These are phyloP conservation scores for Metalampra italica DNA, from an alignment of 2,888 invertebrate genomes.

Conservation along the genomic window DNA sequence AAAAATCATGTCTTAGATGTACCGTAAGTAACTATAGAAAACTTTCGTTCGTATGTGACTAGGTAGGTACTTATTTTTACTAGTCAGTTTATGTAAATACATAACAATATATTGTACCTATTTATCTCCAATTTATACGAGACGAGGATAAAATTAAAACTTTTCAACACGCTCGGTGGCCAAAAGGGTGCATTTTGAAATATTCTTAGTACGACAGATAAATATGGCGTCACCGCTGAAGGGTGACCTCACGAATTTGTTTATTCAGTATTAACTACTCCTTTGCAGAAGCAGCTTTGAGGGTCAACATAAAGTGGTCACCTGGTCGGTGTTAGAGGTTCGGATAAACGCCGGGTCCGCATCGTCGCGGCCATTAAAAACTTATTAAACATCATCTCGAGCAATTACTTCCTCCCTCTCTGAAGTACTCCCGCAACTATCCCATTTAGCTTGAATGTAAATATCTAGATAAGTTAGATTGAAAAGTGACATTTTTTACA, in stretches of 20 bases:
- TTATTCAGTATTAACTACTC: neutral
- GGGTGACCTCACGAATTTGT: conserved; percentile 17
- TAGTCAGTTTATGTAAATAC: no score
- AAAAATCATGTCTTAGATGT: no score
- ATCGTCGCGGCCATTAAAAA: conserved; percentile 80
- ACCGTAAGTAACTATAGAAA: no score
- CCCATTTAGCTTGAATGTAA: conserved; percentile 8
- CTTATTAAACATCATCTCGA: conserved; percentile 83
- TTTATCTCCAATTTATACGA: neutral
- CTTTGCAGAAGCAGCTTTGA: conserved; percentile 11
- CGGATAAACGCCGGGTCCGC: conserved; percentile 59
- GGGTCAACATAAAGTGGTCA: conserved; percentile 33
- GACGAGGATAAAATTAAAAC: conserved; percentile 16
- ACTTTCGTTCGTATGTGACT: no score
- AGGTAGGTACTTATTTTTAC: no score
- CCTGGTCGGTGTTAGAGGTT: conserved; percentile 6
- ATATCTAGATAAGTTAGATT: neutral
- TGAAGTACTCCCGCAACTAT: conserved; percentile 19
- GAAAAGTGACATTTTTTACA: no score
- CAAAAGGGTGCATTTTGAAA: conserved; percentile 44
- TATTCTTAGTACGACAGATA: conserved; percentile 36
- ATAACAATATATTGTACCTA: no score
- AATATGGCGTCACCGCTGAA: conserved; percentile 28
- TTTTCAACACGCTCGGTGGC: conserved; percentile 32
- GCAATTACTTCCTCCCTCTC: conserved; percentile 74